phyloP scores from a whole-genome alignment of 1,140 invertebrate species.

The Dolichoris vasculosae region DNA sequence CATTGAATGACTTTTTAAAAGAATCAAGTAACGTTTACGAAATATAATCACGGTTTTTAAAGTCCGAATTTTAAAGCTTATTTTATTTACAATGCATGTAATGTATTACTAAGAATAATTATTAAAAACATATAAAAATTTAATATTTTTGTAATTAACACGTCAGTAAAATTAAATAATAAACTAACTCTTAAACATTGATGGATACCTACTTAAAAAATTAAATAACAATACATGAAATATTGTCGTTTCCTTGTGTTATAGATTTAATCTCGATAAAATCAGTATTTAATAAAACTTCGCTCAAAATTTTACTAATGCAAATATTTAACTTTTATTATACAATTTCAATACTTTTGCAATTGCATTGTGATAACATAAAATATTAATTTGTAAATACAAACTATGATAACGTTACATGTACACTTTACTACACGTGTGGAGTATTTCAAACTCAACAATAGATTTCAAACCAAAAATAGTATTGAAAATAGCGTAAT shows the following conservation, averaged over 20 bases:
- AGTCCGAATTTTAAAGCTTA: neutral
- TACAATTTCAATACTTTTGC: too few relatives aligned
- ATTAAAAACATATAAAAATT: neutral
- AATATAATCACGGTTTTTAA: too few relatives aligned
- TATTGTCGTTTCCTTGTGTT: neutral
- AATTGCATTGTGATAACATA: too few relatives aligned
- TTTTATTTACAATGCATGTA: too few relatives aligned
- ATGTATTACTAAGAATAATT: neutral
- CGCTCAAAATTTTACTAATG: neutral
- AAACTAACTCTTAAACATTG: neutral
- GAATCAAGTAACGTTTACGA: neutral
- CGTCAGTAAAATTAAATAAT: neutral
- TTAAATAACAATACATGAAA: neutral
- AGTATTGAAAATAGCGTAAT: too few relatives aligned
- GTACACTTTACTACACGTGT: neutral
- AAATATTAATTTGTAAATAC: neutral
- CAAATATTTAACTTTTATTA: too few relatives aligned
- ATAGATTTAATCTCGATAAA: too few relatives aligned
- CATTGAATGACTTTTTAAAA: neutral
- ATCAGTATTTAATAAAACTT: too few relatives aligned
- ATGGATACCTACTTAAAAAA: neutral
- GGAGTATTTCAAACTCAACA: neutral
- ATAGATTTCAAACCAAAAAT: too few relatives aligned
- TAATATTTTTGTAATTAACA: neutral
- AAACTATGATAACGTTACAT: neutral